Conservation (phyloP, 1,140 invertebrate genomes). For the Bradynema listronoti region DNA sequence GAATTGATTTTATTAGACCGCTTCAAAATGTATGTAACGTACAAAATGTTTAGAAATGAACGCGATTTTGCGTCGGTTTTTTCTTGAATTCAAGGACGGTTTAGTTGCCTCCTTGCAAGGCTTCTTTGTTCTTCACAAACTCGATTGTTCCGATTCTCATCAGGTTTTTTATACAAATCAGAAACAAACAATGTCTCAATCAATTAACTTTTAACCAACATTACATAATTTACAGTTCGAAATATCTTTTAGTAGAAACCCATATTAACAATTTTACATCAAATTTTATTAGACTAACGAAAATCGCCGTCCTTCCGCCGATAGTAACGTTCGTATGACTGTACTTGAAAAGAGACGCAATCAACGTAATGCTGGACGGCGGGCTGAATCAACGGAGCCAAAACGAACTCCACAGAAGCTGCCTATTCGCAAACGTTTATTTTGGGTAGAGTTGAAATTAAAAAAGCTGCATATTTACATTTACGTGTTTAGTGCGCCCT, state of each 20-base stretch:
- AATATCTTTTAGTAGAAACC: not conserved
- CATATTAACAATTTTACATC: not conserved
- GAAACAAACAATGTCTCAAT: too few species aligned
- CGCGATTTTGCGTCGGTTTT: constrained; percentile 28
- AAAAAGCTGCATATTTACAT: too few species aligned
- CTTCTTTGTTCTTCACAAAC: constrained; percentile 38
- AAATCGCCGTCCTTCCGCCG: constrained; percentile 7
- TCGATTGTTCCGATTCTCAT: constrained; percentile 18
- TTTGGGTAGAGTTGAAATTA: too few species aligned
- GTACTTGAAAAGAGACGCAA: constrained; percentile 31
- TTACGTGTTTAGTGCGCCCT: constrained; percentile 29
- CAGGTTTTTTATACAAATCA: too few species aligned
- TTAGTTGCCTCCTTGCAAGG: constrained; percentile 34
- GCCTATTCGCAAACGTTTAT: too few species aligned
- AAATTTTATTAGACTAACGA: constrained; percentile 21
- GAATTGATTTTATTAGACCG: too few species aligned
- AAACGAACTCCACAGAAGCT: too few species aligned
- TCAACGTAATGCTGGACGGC: too few species aligned
- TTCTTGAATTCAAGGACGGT: constrained; percentile 37
- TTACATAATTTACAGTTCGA: too few species aligned
- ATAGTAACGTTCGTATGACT: constrained; percentile 9
- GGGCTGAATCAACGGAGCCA: too few species aligned
- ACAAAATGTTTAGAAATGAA: not conserved
- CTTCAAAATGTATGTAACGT: too few species aligned
- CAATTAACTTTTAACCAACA: too few species aligned